Conservation (phyloP, 2,113 vertebrate genomes). For the Steatornis caripensis region DNA sequence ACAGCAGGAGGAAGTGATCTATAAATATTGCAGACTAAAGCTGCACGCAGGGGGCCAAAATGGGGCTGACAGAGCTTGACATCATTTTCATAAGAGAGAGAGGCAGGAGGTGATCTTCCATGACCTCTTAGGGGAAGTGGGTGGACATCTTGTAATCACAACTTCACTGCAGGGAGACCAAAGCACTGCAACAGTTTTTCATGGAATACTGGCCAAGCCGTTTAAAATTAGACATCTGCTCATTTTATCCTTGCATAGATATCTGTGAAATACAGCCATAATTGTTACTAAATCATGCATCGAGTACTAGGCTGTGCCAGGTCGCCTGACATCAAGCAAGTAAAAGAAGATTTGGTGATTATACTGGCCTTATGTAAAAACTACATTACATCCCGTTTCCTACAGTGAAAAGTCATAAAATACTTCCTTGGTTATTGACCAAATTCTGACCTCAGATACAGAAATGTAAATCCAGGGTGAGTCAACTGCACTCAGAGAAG, state of each 20-base stretch:
- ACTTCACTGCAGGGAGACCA: background rate
- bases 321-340: background rate
- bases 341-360: background rate
- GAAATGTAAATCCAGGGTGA: background rate
- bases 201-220: background rate
- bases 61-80: background rate
- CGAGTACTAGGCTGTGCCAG: background rate
- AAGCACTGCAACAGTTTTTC: background rate
- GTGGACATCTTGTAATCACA: background rate
- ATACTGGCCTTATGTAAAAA: background rate
- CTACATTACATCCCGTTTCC: background rate
- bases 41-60: background rate
- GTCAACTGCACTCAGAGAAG: background rate
- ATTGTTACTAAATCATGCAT: background rate
- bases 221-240: constrained; percentile 14
- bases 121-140: background rate
- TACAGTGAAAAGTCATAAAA: background rate
- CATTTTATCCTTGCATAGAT: background rate
- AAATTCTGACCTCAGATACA: background rate
- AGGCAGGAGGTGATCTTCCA: background rate
- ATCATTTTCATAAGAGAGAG: background rate
- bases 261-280: background rate
- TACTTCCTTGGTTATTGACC: background rate
- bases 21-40: background rate
- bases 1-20: background rate